These are phyloP conservation scores for Ceratothoa steindachneri DNA, from an alignment of 2,888 invertebrate species.

Conservation along the genomic window DNA sequence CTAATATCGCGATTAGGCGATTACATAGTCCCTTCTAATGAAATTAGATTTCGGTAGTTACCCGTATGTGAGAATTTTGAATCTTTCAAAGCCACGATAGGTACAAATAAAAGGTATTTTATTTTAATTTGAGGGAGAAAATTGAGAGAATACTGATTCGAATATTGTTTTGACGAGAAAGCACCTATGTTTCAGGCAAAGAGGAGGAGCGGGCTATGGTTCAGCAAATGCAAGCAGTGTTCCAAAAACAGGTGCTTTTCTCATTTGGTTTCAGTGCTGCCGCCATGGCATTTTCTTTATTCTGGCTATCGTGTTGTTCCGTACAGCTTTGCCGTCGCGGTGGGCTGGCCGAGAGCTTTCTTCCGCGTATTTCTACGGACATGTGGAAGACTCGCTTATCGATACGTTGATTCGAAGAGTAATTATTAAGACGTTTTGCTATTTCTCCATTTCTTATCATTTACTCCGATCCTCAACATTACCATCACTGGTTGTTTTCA, in stretches of 20 bases:
- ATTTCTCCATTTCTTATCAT: too few species aligned
- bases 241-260: conserved; percentile 81
- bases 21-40: too few species aligned
- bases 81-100: too few species aligned
- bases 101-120: too few species aligned
- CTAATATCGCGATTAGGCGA: too few species aligned
- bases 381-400: conserved; percentile 4
- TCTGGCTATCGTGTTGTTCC: conserved; percentile 34
- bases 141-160: neutral
- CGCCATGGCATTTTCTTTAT: conserved; percentile 2
- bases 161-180: conserved; percentile 5
- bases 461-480: too few species aligned
- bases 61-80: too few species aligned
- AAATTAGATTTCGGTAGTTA: too few species aligned
- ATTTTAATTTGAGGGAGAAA: neutral
- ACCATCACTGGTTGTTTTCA: neutral
- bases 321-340: conserved; percentile 42
- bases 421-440: conserved; percentile 9
- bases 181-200: conserved; percentile 63
- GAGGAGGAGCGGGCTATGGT: conserved; percentile 94
- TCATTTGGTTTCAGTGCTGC: neutral
- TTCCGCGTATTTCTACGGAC: neutral
- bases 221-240: conserved; percentile 94
- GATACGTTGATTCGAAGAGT: conserved; percentile 20
- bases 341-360: conserved; percentile 9